Base-by-base conservation (phyloP, 2,888 invertebrate species). In the Hydrotaea cyrtoneurina region DNA sequence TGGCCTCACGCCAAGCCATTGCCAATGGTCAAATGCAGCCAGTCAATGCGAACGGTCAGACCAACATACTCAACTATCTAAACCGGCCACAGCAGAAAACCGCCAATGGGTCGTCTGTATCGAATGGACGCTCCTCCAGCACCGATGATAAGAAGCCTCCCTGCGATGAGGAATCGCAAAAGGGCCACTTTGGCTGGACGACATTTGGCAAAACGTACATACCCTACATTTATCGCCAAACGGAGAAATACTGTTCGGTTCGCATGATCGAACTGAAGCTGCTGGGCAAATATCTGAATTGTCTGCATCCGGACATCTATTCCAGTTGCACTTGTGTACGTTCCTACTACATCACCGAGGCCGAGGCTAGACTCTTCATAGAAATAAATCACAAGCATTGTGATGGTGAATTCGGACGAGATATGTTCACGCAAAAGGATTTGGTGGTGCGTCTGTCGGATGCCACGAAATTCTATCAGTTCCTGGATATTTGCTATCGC, bases 331-430 rank as follows among this genome's bases (percentile, higher is more conserved):
- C 97, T 15, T 97, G 97, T 91, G 96, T 98, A 87, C 94, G 97
- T 87, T 98, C 98, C 93, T 98, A 97, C 92, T 98, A 97, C 91
- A 97, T 98, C 87, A 98, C 98, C 0, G 97, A 97, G 86, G 95
- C 96, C 0, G 98, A 99, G 93, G 96, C 97, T 74, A 95, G 96
- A 87, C 93, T 98, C 21, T 94, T 98, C 66, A 98, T 97, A 89
- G 98, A 98, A 92, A 98, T 98, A 88, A 99, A 98, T 92, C 94
- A 95, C 86, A 96, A 96, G 91, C 98, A 98, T 91, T 98, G 98
- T 93, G 98, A 98, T 89, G 95, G 95, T 82, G 96, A 97, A 91
- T 98, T 96, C 92, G 98, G 98, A 0, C 94, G 96, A 74, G 97
- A 98, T 86, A 94, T 95, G 23, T 98, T 98, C 91, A 96, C 97